Percentiles rank a stretch among this genome's conserved stretches.
These are phyloP conservation scores for Lophochroa leadbeateri DNA, from an alignment of 2,113 vertebrate species.

Conservation along the genomic window DNA sequence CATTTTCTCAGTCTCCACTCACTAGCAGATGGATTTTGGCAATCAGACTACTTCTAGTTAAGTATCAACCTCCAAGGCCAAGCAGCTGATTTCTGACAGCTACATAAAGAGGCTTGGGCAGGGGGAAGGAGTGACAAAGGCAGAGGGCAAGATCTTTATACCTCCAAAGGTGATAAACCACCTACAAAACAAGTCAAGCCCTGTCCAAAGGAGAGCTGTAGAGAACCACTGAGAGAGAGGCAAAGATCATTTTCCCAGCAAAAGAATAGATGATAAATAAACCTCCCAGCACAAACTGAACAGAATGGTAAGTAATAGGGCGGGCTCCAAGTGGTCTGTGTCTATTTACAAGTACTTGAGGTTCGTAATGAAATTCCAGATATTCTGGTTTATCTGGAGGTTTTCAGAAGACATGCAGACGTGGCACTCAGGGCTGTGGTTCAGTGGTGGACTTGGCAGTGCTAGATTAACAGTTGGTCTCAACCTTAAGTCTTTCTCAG, in stretches of 20 bases:
- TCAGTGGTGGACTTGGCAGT: neutral
- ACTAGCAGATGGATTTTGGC: neutral
- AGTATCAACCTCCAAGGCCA: neutral
- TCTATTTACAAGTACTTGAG: neutral
- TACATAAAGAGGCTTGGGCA: neutral
- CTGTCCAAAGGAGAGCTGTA: neutral
- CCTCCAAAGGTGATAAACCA: neutral
- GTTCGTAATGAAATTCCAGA: neutral
- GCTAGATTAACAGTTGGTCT: too few species aligned
- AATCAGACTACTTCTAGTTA: neutral
- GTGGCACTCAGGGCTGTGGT: neutral
- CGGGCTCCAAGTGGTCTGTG: neutral
- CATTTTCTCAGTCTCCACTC: neutral
- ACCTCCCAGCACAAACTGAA: neutral
- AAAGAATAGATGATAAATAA: neutral
- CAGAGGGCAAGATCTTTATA: neutral
- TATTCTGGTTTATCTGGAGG: neutral
- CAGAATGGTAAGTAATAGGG: neutral
- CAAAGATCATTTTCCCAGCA: neutral
- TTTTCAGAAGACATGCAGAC: neutral
- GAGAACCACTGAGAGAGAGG: neutral
- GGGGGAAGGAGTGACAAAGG: neutral
- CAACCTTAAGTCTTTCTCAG: neutral
- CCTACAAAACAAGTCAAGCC: neutral
- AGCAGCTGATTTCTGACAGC: neutral